These are phyloP conservation scores for Protomyctophum bolini DNA, from an alignment of 2,113 vertebrate species.

Conservation along the genomic window DNA sequence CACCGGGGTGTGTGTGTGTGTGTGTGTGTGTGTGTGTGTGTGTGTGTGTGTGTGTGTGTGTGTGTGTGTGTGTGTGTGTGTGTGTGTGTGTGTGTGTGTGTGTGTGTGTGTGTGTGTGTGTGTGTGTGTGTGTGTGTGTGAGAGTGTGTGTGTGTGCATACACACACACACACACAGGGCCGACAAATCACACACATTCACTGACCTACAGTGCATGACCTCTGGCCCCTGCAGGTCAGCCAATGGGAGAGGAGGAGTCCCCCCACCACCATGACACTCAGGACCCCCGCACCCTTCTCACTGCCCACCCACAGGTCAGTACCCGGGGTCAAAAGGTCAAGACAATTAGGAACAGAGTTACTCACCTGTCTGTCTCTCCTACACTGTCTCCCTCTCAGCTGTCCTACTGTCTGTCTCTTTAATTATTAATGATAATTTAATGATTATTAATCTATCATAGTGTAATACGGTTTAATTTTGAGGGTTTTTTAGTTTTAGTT, in stretches of 20 bases:
- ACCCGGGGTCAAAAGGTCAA: neutral
- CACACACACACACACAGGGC: slow-evolving; percentile 36
- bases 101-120: too few relatives aligned
- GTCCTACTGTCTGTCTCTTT: neutral
- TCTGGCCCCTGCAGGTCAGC: slow-evolving; percentile 81
- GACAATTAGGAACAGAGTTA: too few relatives aligned
- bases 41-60: slow-evolving; percentile 31
- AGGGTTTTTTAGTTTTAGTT: too few relatives aligned
- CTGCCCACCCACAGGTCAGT: slow-evolving; percentile 86
- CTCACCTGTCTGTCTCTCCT: too few relatives aligned
- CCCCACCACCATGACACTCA: slow-evolving; percentile 86
- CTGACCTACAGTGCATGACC: slow-evolving; percentile 54
- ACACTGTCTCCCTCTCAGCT: too few relatives aligned
- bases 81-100: too few relatives aligned
- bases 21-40: slow-evolving; percentile 35
- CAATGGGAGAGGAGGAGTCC: slow-evolving; percentile 85
- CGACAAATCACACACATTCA: neutral
- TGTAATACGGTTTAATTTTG: neutral
- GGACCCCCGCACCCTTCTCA: slow-evolving; percentile 86
- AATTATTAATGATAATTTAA: too few relatives aligned
- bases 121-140: too few relatives aligned
- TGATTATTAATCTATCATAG: neutral
- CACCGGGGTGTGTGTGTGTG: neutral
- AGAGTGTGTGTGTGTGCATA: neutral
- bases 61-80: slow-evolving; percentile 37